Evolutionary conservation across 2,113 vertebrate genomes (phyloP).

Genomic region (Rhombomys opimus): DNA sequence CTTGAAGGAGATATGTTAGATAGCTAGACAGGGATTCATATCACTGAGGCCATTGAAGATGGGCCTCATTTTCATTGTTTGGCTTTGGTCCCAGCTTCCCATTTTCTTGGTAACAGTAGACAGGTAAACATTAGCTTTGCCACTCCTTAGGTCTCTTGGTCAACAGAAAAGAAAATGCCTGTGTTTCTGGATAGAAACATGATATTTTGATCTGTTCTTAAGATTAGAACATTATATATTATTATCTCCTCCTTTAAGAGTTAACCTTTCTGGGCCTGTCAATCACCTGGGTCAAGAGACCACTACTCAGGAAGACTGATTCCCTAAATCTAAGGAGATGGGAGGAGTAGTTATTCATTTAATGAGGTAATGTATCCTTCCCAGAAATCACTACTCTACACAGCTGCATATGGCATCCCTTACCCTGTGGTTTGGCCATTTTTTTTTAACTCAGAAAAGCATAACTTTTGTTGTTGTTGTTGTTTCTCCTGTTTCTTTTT

Average conservation of each 20-base stretch:
- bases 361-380: neutral
- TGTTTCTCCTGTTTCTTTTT: neutral
- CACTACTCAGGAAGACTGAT: neutral
- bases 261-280: neutral
- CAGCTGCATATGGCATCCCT: no score
- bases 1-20: no score
- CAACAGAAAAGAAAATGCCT: neutral
- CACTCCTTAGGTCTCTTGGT: neutral
- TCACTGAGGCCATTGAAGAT: neutral
- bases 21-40: neutral
- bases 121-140: slow-evolving; percentile 2
- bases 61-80: neutral
- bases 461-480: neutral
- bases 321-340: neutral
- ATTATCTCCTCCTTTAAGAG: neutral
- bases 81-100: neutral
- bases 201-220: neutral
- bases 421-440: neutral
- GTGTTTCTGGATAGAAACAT: neutral
- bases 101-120: slow-evolving; percentile 18
- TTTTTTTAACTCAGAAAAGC: neutral
- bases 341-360: neutral
- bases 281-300: neutral
- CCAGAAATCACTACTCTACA: neutral
- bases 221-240: neutral